Conservation (phyloP, 2,113 vertebrate genomes). For the Paralichthys olivaceus region DNA sequence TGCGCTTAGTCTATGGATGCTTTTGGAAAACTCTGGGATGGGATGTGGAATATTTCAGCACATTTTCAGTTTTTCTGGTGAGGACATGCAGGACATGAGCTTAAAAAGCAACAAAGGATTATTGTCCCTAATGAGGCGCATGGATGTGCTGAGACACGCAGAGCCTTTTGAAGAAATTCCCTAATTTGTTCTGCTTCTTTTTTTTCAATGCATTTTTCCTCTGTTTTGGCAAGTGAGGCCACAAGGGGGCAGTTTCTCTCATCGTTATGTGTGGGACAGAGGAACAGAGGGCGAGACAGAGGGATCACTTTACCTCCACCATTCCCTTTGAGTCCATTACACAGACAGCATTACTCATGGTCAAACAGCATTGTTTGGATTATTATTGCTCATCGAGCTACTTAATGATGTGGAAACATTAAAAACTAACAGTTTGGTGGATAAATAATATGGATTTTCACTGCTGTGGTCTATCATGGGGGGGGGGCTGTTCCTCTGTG, state of each 20-base stretch:
- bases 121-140: conserved; percentile 50
- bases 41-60: conserved; percentile 33
- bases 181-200: conserved; percentile 20
- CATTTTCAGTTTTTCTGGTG: neutral
- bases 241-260: conserved; percentile 76
- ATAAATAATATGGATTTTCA: conserved; percentile 68
- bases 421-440: conserved; percentile 70
- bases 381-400: conserved; percentile 65
- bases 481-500: neutral
- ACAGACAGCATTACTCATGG: conserved; percentile 62
- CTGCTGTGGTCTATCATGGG: conserved; percentile 24
- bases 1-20: conserved; percentile 34
- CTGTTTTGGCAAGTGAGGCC: conserved; percentile 55
- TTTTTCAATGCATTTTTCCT: neutral
- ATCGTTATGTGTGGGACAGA: conserved; percentile 36
- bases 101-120: conserved; percentile 57
- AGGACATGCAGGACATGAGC: conserved; percentile 22
- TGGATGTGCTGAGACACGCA: conserved; percentile 44
- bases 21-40: conserved; percentile 34
- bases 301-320: conserved; percentile 59
- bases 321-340: conserved; percentile 61
- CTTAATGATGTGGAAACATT: conserved; percentile 76
- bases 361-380: conserved; percentile 60
- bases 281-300: conserved; percentile 38
- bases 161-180: conserved; percentile 45